Conservation (phyloP, 2,888 invertebrate species). For the Sceliomorpha sp. region DNA sequence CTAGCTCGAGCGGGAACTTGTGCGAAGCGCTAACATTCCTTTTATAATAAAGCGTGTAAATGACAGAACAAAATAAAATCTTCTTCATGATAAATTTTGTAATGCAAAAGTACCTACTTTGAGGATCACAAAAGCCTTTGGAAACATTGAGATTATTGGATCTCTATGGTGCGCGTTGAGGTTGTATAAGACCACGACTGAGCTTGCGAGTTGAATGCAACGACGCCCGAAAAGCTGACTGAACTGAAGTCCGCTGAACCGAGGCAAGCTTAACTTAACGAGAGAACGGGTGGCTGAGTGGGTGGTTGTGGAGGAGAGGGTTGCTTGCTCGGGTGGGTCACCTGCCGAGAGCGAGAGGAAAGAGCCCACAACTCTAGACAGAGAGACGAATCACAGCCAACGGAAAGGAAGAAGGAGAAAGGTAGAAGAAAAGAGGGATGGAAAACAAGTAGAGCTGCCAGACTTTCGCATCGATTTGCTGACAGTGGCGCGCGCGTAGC, state of each 20-base stretch:
- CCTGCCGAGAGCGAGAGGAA: constrained; percentile 32
- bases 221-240: constrained; percentile 70
- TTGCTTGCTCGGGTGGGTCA: constrained; percentile 47
- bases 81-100: too few relatives aligned
- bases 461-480: constrained; percentile 73
- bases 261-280: constrained; percentile 61
- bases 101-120: constrained; percentile 43
- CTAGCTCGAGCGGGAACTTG: too few relatives aligned
- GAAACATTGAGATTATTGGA: constrained; percentile 53
- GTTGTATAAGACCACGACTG: constrained; percentile 42
- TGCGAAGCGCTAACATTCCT: too few relatives aligned
- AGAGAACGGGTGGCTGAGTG: constrained; percentile 49
- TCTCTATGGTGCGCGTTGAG: constrained; percentile 47
- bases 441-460: constrained; percentile 34
- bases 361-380: constrained; percentile 26
- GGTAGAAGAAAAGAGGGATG: constrained; percentile 40
- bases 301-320: constrained; percentile 37
- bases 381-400: constrained; percentile 12
- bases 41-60: too few relatives aligned
- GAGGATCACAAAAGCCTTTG: constrained; percentile 38
- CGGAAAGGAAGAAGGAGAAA: constrained; percentile 25
- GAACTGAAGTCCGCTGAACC: constrained; percentile 75
- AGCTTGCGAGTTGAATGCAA: constrained; percentile 62
- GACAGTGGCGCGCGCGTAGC: constrained; percentile 70
- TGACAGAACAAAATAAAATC: too few relatives aligned